Base-by-base conservation (phyloP, 2,113 vertebrate species). In the Mesitornis unicolor region DNA sequence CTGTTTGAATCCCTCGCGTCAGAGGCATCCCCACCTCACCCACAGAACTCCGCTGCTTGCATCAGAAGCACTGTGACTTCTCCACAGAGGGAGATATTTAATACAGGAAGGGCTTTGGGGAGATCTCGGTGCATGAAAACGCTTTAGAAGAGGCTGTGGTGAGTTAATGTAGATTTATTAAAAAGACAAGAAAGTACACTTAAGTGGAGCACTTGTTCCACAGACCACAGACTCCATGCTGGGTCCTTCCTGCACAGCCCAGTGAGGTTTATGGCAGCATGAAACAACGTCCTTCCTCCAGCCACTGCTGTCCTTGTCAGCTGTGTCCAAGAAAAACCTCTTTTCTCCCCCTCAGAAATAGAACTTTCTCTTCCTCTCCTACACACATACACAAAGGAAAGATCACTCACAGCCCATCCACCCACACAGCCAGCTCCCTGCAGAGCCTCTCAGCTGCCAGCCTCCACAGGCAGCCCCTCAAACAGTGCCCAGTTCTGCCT, bases 211-310 rank as follows among this genome's bases (percentile, higher is more conserved):
- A 21, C 36, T 76, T 26, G 14, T 8, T 65, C 18, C 57, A n/a
- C 14, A 40, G 31, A 35, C 45, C 48, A 36, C 48, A 53, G 26
- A 50, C 9, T 38, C 78, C 1, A 0, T 21, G 16, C 83, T 56
- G 75, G 42, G 13, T 16, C 43, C 54, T 20, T 78, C n/a, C 76
- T 33, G 38, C 25, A 33, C 38, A 68, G 68, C 33, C 68, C 8
- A 26, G 25, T 1, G 2, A 31, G 35, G 38, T 22, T 59, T n/a
- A 47, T 0, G 3, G 45, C 19, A 61, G 40, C 13, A 17, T 1
- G 6, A 19, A 78, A 65, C 25, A 61, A 18, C 0, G 0, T 36
- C 42, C 21, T 22, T 83, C 29, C 31, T 76, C 42, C 63, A 47
- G 28, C 33, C 0, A 2, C 68, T 29, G 14, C 0, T 40, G 40